Evolutionary conservation across 2,113 vertebrate genomes (phyloP).

Genomic region (Otus sunia): DNA sequence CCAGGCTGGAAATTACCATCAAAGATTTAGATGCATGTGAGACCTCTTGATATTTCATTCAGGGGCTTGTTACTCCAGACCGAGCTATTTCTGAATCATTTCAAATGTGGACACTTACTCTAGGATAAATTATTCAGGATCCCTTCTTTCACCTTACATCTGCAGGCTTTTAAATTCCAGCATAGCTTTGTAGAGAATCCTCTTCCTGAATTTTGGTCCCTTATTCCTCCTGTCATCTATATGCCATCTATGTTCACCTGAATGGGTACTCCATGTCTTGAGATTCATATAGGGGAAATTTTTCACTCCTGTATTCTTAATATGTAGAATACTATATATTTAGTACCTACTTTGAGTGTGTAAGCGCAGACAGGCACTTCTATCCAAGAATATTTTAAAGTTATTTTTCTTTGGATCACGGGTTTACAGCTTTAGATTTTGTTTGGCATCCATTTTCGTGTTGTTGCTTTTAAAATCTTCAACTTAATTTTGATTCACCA

Average conservation of each 20-base stretch:
- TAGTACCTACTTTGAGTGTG: neutral
- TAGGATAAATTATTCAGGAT: conserved; percentile 57
- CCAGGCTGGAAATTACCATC: conserved; percentile 23
- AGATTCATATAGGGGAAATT: neutral
- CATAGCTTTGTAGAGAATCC: neutral
- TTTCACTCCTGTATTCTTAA: neutral
- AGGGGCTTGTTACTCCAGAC: conserved; percentile 20
- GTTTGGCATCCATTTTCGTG: neutral
- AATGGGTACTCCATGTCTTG: neutral
- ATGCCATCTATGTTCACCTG: neutral
- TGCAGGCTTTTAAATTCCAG: conserved; percentile 19
- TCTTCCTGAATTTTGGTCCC: neutral
- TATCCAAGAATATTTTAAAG: neutral
- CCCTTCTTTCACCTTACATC: conserved; percentile 28
- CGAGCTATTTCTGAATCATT: conserved; percentile 31
- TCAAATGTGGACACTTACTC: conserved; percentile 48
- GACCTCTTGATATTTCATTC: conserved; percentile 32
- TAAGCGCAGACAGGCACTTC: neutral
- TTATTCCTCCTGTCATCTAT: neutral
- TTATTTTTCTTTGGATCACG: neutral
- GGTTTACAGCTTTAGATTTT: neutral
- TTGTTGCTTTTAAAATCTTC: neutral
- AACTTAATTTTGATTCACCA: neutral
- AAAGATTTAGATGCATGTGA: conserved; percentile 32
- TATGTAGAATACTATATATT: neutral